Base-by-base conservation (phyloP, 2,113 vertebrate species). In the Aspidoscelis tigris region DNA sequence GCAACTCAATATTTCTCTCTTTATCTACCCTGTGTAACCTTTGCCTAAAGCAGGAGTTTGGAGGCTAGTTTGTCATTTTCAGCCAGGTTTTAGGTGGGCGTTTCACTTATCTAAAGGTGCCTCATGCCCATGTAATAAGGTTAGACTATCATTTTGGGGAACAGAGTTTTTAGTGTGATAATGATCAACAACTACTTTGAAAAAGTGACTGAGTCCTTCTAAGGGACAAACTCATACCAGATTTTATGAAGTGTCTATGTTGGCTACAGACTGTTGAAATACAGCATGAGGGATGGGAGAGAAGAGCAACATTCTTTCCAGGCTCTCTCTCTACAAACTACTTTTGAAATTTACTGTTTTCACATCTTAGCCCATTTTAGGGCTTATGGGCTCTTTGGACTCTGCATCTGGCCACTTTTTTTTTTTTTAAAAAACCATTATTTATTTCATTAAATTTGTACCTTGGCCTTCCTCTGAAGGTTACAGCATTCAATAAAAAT, bases 21-120 rank as follows among this genome's bases (percentile, higher is more conserved):
- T 71, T 86, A 55, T 47, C 68, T 80, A 58, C 10, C 26, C 14
- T 82, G 77, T 18, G 41, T 85, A 41, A 82, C 50, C 53, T 81
- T 85, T 41, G 68, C 21, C 58, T 86, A 16, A 7, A 47, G 74
- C 81, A 89, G 68, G 55, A 79, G 7, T 21, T 55, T 50, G 50
- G 65, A 88, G 41, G 68, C 39, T 9, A 18, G 12, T 61, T 61
- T 61, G 58, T 61, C 58, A 61, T 61, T 61, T 1, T 18, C 14
- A 61, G 58, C 58, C 18, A 61, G 12, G 58, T 16, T 61, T 61
- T 61, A 18, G 58, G 4, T 61, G 58, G 58, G 58, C 58, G 2
- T 61, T 61, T 16, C 58, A 61, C 58, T 18, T 61, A 61, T 61
- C 58, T 16, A 61, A 61, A 61, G 18, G 58, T 61, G 18, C 4